phyloP scores from a whole-genome alignment of 2,797 vertebrate genomes.

The Poeciliopsis infans region DNA sequence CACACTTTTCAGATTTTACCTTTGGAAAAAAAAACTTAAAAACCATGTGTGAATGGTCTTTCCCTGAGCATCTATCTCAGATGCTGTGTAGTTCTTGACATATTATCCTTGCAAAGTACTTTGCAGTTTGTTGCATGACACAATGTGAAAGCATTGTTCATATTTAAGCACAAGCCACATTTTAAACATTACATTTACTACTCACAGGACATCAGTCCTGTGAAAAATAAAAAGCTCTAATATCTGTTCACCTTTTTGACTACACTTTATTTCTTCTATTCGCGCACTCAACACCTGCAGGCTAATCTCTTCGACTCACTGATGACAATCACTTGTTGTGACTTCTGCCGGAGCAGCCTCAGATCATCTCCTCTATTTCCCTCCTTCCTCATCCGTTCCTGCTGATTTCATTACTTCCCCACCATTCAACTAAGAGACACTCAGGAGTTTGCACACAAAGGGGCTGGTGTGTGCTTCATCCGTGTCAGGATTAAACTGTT shows the following conservation, averaged over 20 bases:
- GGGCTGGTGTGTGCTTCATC: conserved; percentile 50
- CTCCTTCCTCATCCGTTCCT: conserved; percentile 39
- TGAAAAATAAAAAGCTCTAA: conserved; percentile 2
- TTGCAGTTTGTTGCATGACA: not conserved
- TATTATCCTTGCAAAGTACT: not conserved
- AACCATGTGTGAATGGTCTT: not conserved
- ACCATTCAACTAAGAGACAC: conserved; percentile 46
- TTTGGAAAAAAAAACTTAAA: not conserved
- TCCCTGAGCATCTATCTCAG: not conserved
- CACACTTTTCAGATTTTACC: not conserved
- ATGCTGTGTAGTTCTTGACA: not conserved
- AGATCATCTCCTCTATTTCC: conserved; percentile 48
- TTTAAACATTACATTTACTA: not conserved
- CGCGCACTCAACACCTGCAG: conserved; percentile 52
- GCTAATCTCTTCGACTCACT: conserved; percentile 63
- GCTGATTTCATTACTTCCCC: conserved; percentile 64
- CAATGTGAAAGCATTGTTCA: not conserved
- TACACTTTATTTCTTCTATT: conserved; percentile 32
- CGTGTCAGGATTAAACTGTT: conserved; percentile 70
- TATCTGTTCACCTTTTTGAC: conserved; percentile 37
- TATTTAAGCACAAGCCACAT: not conserved
- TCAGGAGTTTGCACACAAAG: conserved; percentile 57
- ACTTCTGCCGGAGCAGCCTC: conserved; percentile 64
- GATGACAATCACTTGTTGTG: conserved; percentile 63
- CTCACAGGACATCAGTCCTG: not conserved